Percentiles rank a stretch among this genome's conserved stretches.
phyloP scores from a whole-genome alignment of 2,113 vertebrate genomes.

The Neofelis nebulosa region DNA sequence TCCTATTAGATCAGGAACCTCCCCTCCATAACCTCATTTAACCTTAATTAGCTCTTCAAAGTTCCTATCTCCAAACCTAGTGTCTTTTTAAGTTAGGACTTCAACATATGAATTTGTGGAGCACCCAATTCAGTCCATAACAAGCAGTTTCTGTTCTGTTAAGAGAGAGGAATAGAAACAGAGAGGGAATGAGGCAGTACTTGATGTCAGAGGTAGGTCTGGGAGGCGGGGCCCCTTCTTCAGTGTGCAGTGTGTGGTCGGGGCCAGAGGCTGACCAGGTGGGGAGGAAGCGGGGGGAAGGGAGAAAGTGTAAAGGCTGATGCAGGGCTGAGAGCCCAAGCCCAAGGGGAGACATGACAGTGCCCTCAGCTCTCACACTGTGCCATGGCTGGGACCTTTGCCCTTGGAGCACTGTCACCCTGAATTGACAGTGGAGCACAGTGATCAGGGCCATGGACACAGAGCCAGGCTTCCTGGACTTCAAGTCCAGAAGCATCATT shows the following conservation, averaged over 20 bases:
- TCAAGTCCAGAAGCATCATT: neutral
- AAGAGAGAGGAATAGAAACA: neutral
- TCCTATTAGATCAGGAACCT: neutral
- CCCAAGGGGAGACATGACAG: too few species aligned
- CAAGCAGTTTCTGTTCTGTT: neutral
- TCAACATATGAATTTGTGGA: neutral
- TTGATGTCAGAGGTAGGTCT: neutral
- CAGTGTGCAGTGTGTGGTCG: neutral
- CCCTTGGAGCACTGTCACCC: neutral
- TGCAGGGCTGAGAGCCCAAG: neutral
- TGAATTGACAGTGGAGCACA: neutral
- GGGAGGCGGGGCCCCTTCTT: neutral
- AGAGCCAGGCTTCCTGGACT: neutral
- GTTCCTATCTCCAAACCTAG: neutral
- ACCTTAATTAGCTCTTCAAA: neutral
- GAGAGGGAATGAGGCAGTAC: neutral
- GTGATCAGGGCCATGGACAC: accelerated
- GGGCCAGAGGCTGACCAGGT: neutral
- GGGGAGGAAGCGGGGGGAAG: accelerated
- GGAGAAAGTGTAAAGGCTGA: neutral
- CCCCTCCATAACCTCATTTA: neutral
- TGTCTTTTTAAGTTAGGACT: neutral
- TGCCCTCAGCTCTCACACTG: neutral
- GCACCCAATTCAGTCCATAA: neutral
- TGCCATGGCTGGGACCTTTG: too few species aligned